Base-by-base conservation (phyloP, 2,113 vertebrate species). In the Peromyscus polionotus region DNA sequence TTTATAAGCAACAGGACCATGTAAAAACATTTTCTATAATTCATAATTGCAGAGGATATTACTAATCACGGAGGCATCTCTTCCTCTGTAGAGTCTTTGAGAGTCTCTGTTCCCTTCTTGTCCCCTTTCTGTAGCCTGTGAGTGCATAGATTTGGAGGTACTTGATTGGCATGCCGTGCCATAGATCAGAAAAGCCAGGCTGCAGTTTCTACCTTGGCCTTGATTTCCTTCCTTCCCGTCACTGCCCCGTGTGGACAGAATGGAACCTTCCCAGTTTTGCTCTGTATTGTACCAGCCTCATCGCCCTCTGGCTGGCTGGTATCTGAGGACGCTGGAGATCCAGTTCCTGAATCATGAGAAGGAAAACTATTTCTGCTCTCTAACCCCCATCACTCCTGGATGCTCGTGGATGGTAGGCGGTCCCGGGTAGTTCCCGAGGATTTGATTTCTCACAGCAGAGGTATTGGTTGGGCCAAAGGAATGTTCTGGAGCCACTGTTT, bases 191-290 rank as follows among this genome's bases (percentile, higher is more conserved):
- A 72, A 88, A 63, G 33, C 72, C 13, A 0, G 31, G 51, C 75
- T 10, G 7, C 28, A 24, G 36, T 48, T 19, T n/a, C 61, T 31
- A 0, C 6, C 22, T 75, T 86, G 75, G 68, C 48, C 13, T 77
- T n/a, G 2, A 39, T 91, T 75, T 65, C 36, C 28, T 3, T 72
- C 24, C 4, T 63, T 42, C 51, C 39, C 77, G 1, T 31, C 1
- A 0, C 13, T 26, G 28, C 54, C 31, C n/a, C 24, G 28, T 73
- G 65, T 0, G 0, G 0, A 4, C 28, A 81, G 65, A 65, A 33
- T 2, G 45, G 76, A 54, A 68, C 4, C 0, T n/a, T 36, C 51
- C 7, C 16, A 11, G 28, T 67, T n/a, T 76, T 65, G n/a, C 36
- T 79, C 87, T 61, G 73, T 4, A 4, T 68, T 45, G 7, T 51